These are phyloP conservation scores for Anomalospiza imberbis DNA, from an alignment of 2,797 vertebrate species.

Conservation along the genomic window DNA sequence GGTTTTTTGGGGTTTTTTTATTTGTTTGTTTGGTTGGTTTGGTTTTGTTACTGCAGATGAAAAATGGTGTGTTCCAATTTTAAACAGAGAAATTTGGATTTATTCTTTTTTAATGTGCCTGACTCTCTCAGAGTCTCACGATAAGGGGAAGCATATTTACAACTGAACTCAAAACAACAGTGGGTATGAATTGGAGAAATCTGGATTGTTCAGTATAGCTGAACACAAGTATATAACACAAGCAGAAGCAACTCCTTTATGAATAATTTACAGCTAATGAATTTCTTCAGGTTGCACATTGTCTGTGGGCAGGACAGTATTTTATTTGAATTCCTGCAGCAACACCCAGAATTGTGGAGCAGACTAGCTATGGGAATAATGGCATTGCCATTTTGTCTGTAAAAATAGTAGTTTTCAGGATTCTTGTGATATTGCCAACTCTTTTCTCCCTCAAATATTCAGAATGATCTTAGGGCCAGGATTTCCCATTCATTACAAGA, in stretches of 20 bases:
- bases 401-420: not conserved
- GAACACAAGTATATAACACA: not conserved
- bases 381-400: not conserved
- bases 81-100: not conserved
- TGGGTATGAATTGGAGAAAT: not conserved
- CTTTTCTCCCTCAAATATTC: not conserved
- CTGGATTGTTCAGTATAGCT: not conserved
- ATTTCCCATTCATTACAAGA: not conserved
- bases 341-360: not conserved
- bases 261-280: not conserved
- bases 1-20: too few relatives aligned
- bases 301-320: not conserved
- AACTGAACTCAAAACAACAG: not conserved
- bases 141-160: constrained; percentile 27
- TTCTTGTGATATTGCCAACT: not conserved
- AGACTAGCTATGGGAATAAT: not conserved
- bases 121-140: not conserved
- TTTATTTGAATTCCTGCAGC: not conserved
- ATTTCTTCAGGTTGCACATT: not conserved
- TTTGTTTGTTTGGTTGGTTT: not conserved
- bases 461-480: not conserved
- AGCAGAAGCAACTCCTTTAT: not conserved
- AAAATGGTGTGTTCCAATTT: not conserved
- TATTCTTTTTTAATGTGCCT: not conserved
- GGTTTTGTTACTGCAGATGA: not conserved